These are phyloP conservation scores for Timema cristinae DNA, from an alignment of 2,888 invertebrate species.

Conservation along the genomic window DNA sequence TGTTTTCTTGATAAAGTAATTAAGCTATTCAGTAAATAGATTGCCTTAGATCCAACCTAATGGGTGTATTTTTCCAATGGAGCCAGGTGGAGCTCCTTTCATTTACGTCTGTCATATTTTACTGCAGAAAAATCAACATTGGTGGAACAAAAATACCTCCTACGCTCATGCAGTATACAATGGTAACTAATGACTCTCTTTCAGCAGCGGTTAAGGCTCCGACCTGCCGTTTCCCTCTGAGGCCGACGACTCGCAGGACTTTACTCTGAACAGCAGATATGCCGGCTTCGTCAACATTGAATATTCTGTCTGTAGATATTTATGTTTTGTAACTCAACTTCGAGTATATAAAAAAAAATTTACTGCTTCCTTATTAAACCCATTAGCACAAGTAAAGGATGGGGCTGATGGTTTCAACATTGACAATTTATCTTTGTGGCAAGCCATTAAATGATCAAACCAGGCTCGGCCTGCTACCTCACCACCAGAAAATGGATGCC, in stretches of 20 bases:
- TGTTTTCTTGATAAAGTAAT: no score
- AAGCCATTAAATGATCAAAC: not conserved
- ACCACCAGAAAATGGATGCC: not conserved
- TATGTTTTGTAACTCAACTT: no score
- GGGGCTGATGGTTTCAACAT: conserved; percentile 8
- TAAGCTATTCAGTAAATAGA: no score
- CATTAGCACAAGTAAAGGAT: no score
- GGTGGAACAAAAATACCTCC: conserved; percentile 8
- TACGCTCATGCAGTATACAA: conserved; percentile 7
- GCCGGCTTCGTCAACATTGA: no score
- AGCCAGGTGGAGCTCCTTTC: not conserved
- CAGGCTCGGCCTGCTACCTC: not conserved
- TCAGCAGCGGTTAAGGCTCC: not conserved
- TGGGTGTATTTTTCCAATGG: not conserved
- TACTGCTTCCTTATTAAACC: no score
- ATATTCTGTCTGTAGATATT: no score
- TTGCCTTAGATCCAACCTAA: no score
- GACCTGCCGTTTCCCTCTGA: conserved; percentile 1
- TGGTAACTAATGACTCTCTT: not conserved
- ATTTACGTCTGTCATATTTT: not conserved
- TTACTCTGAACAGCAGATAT: no score
- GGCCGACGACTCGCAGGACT: not conserved
- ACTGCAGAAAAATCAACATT: not conserved
- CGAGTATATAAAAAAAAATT: no score
- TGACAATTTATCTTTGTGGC: conserved; percentile 11